Base-by-base conservation (phyloP, 2,113 vertebrate genomes). In the Sinocyclocheilus anshuiensis region DNA sequence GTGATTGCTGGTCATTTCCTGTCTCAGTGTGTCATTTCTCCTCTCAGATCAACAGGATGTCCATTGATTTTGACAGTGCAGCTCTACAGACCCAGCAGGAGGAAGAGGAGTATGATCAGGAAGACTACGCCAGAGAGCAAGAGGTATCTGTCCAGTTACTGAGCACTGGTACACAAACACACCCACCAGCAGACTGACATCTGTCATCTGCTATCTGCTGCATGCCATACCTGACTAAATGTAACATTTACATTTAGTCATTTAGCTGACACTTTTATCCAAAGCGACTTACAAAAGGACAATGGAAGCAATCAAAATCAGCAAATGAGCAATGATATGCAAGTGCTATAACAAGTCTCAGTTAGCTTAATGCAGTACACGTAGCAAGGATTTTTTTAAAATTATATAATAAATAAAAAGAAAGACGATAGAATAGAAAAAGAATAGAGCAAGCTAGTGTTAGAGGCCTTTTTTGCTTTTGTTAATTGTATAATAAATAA, bases 21-120 rank as follows among this genome's bases (percentile, higher is more conserved):
- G 77, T 36, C 39, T 67, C 59, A 81, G 0, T 63, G 39, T 82
- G 61, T 71, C 4, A 12, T 36, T 20, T 55, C 15, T 65, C 7
- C 10, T 83, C 50, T 71, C n/a, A 33, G 48, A 20, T 39, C 48
- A 16, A 20, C 36, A 71, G 72, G n/a, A 96, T 96, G 95, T 95
- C 95, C 10, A 94, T 96, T 75, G 95, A 96, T 86, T 96, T 95
- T 84, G 95, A 95, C 85, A 94, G 93, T 13, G 94, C 92, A 87
- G 93, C 94, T 83, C 91, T 96, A 80, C 94, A 95, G 89, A 95
- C 92, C 7, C 95, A 94, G 72, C 93, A 96, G 26, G 95, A 95
- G 6, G 91, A 92, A 45, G 90, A 91, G 53, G 95, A 95, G 26
- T 94, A 93, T 84, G 95, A 96, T 85, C 92, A 93, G n/a, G 94